Evolutionary conservation across 1,140 invertebrate genomes (phyloP).

Genomic region (Drosophila bifasciata): DNA sequence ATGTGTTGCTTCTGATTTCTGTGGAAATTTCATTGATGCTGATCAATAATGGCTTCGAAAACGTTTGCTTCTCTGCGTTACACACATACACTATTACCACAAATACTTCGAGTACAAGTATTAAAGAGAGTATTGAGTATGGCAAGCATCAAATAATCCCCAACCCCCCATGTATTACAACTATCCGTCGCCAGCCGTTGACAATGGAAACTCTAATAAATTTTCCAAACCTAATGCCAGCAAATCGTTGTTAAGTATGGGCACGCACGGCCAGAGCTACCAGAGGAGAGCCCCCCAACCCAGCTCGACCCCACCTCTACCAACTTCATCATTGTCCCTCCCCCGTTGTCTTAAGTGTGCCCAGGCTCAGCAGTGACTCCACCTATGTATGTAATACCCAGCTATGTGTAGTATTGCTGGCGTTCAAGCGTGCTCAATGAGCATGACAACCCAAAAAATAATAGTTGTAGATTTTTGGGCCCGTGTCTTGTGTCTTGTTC

Average conservation of each 20-base stretch:
- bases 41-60: no score
- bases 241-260: slow-evolving; percentile 51
- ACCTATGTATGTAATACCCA: background rate
- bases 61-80: no score
- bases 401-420: no score
- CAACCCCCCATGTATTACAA: no score
- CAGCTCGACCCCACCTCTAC: background rate
- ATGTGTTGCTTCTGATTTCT: no score
- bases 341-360: background rate
- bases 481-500: slow-evolving; percentile 60
- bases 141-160: no score
- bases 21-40: no score
- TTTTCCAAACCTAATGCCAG: slow-evolving; percentile 79
- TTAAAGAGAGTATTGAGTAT: no score
- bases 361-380: no score
- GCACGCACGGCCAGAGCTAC: slow-evolving; percentile 37
- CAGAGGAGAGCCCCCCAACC: background rate
- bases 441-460: slow-evolving; percentile 59
- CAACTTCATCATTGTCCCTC: background rate
- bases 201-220: slow-evolving; percentile 76
- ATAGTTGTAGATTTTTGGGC: slow-evolving; percentile 29
- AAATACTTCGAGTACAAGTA: no score
- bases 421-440: slow-evolving; percentile 59
- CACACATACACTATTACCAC: no score
- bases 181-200: slow-evolving; percentile 26